These are phyloP conservation scores for Calephelis virginiensis DNA, from an alignment of 1,140 invertebrate genomes.

Conservation along the genomic window DNA sequence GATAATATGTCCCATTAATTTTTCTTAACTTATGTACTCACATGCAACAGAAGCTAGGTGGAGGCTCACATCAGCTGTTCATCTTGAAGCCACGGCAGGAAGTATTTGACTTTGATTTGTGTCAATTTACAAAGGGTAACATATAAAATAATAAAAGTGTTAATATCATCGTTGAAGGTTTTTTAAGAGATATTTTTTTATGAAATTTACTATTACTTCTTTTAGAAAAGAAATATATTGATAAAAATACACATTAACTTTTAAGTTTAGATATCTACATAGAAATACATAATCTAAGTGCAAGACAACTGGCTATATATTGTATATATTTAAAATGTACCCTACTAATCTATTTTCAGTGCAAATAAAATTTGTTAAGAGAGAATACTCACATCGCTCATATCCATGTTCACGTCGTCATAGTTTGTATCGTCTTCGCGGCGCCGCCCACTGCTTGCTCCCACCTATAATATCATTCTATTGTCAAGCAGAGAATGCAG, in stretches of 20 bases:
- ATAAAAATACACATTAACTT: background rate
- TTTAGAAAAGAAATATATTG: background rate
- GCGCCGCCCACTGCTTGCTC: slow-evolving; percentile 36
- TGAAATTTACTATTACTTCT: slow-evolving; percentile 19
- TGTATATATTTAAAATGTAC: slow-evolving; percentile 18
- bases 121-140: slow-evolving; percentile 78
- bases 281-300: slow-evolving; percentile 12
- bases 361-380: background rate
- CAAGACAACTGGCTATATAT: slow-evolving; percentile 4
- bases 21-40: slow-evolving; percentile 63
- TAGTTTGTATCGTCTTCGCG: slow-evolving; percentile 75
- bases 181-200: slow-evolving; percentile 23
- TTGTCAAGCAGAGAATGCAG: slow-evolving; percentile 72
- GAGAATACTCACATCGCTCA: slow-evolving; percentile 66
- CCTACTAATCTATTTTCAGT: background rate
- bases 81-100: slow-evolving; percentile 45
- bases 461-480: slow-evolving; percentile 74
- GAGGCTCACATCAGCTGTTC: slow-evolving; percentile 36
- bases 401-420: slow-evolving; percentile 76
- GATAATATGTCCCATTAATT: slow-evolving; percentile 24
- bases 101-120: slow-evolving; percentile 76
- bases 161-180: slow-evolving; percentile 73
- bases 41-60: slow-evolving; percentile 41
- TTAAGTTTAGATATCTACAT: slow-evolving; percentile 10
- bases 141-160: slow-evolving; percentile 79